Percentiles rank a stretch among this genome's conserved stretches.
Evolutionary conservation across 2,888 invertebrate genomes (phyloP).

Genomic region (Neoaliturus tenellus): DNA sequence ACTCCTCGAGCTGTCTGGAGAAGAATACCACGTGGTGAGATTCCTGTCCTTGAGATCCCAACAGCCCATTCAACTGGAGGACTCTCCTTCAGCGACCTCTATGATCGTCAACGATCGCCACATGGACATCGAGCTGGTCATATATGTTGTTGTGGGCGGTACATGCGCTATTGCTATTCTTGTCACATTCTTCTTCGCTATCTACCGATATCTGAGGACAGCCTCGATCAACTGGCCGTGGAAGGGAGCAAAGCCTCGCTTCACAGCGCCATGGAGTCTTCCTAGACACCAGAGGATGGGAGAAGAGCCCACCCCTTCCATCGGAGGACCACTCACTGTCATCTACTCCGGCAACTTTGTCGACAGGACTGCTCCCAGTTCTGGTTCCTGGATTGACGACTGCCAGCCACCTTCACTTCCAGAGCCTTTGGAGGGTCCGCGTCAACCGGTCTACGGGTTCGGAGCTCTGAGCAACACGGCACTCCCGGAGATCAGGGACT

Average conservation of each 20-base stretch:
- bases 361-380: conserved; percentile 65
- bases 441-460: conserved; percentile 63
- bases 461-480: conserved; percentile 59
- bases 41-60: conserved; percentile 66
- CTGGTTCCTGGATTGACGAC: conserved; percentile 65
- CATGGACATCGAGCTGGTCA: conserved; percentile 68
- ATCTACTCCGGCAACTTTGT: conserved; percentile 69
- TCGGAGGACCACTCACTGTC: conserved; percentile 67
- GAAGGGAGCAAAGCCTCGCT: conserved; percentile 64
- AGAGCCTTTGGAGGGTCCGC: conserved; percentile 46
- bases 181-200: conserved; percentile 64
- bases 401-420: conserved; percentile 58
- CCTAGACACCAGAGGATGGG: conserved; percentile 65
- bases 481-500: conserved; percentile 59
- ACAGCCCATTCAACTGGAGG: conserved; percentile 65
- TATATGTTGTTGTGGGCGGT: conserved; percentile 67
- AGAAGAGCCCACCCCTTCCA: conserved; percentile 61
- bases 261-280: conserved; percentile 60
- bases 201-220: conserved; percentile 64
- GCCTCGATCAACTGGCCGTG: conserved; percentile 65
- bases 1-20: conserved; percentile 69
- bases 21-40: conserved; percentile 69
- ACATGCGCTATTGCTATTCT: conserved; percentile 64
- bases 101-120: conserved; percentile 66
- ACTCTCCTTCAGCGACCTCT: conserved; percentile 61